A percentile compares a stretch with the other conserved stretches of the same genome.
Conservation (phyloP, 2,888 invertebrate genomes). For the Aphrophora alni region DNA sequence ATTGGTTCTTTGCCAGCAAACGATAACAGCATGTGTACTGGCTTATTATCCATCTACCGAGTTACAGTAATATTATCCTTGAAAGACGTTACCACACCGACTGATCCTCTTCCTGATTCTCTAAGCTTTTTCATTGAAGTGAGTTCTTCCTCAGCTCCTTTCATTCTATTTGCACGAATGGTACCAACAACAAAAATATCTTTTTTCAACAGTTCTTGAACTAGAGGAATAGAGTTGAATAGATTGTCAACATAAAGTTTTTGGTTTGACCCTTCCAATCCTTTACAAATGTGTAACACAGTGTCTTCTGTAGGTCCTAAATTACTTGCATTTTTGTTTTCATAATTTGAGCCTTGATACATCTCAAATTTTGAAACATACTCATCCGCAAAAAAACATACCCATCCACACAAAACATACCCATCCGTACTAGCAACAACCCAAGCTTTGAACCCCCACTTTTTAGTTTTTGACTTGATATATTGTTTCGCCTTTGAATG, state of each 20-base stretch:
- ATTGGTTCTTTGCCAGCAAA: too few relatives aligned
- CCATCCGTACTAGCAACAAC: conserved; percentile 43
- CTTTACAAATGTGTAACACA: conserved; percentile 22
- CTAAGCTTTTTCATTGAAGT: too few relatives aligned
- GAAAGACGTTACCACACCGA: too few relatives aligned
- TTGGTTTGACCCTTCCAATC: conserved; percentile 19
- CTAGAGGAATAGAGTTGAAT: conserved; percentile 21
- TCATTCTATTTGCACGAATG: too few relatives aligned
- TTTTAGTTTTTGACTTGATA: conserved; percentile 39
- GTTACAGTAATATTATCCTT: too few relatives aligned
- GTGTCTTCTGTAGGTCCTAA: conserved; percentile 17
- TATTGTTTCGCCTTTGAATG: conserved; percentile 7
- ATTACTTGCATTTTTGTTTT: neutral
- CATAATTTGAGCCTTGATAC: conserved; percentile 36
- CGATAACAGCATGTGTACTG: too few relatives aligned
- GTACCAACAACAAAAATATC: too few relatives aligned
- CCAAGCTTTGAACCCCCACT: conserved; percentile 46
- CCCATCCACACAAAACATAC: conserved; percentile 44
- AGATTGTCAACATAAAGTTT: conserved; percentile 37
- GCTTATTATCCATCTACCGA: too few relatives aligned
- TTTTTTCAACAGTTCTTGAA: neutral
- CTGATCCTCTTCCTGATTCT: too few relatives aligned
- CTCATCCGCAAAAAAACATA: conserved; percentile 45
- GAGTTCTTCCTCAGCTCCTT: too few relatives aligned
- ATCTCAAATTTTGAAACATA: conserved; percentile 46